Evolutionary conservation across 2,888 invertebrate species (phyloP).

Genomic region (Plebejus melissa): DNA sequence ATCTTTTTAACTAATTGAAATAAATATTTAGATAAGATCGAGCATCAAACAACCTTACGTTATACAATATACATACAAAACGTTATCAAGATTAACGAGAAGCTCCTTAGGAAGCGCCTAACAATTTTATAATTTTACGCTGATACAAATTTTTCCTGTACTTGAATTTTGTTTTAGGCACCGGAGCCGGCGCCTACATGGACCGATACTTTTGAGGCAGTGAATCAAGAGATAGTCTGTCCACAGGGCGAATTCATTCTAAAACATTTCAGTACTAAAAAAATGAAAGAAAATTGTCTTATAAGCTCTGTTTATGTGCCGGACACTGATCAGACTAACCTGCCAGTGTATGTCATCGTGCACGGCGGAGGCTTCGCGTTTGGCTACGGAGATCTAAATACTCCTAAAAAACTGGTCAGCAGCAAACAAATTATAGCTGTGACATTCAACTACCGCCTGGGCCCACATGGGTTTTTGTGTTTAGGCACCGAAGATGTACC

Average conservation of each 20-base stretch:
- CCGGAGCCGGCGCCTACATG: slow-evolving; percentile 46
- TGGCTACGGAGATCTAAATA: slow-evolving; percentile 46
- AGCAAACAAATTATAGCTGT: slow-evolving; percentile 46
- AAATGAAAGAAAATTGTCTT: slow-evolving; percentile 41
- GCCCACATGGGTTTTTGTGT: slow-evolving; percentile 49
- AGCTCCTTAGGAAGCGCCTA: neutral
- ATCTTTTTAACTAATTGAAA: neutral
- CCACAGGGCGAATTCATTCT: slow-evolving; percentile 38
- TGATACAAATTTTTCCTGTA: neutral
- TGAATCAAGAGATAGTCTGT: slow-evolving; percentile 41
- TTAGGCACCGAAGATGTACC: slow-evolving; percentile 52
- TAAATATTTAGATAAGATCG: neutral
- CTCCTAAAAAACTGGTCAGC: slow-evolving; percentile 42
- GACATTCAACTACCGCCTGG: slow-evolving; percentile 53
- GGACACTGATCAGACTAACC: slow-evolving; percentile 36
- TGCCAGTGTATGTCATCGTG: slow-evolving; percentile 59
- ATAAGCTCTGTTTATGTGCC: slow-evolving; percentile 43
- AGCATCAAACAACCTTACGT: no score
- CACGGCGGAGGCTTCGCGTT: slow-evolving; percentile 63
- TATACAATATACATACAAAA: neutral
- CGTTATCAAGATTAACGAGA: neutral
- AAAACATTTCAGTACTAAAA: neutral
- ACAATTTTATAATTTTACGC: neutral
- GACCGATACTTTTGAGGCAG: slow-evolving; percentile 42
- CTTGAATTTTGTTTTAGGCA: slow-evolving; percentile 38